Evolutionary conservation across 2,888 invertebrate genomes (phyloP), one percentile per base, ranked within the genome.

Genomic region (Sarcophaga carnaria): DNA sequence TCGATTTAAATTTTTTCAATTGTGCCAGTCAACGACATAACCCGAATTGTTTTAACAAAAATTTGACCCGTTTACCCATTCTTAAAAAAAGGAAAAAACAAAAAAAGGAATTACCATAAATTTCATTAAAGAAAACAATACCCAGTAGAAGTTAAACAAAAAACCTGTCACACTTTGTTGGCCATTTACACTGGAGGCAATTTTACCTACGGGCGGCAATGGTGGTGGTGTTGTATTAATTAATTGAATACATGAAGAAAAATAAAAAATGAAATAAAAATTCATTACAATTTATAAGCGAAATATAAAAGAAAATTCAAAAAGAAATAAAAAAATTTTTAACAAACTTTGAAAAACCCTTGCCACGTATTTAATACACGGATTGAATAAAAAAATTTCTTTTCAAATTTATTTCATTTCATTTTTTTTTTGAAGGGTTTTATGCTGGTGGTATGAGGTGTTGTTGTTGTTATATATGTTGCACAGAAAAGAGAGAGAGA

Each of bases 51-150:
- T 10, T 37, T 60, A 45, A 59, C 64, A 59, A 37, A 62, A 63
- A 63, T 71, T 71, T 79, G 79, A 79, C 79, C 79, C 63, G 70
- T 54, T 64, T 70, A 71, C 54, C 22, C 12, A 47, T 11, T 17
- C 37, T 37, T 37, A 20, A 8, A 37, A 37, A 8, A 37, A 37
- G 2, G 0, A 2, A 37, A 8, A 37, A 37, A 8, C 0, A 37
- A 37, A 37, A 37, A 37, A 54, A 64, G n/a, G 49, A 27, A 70
- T 67, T 67, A 47, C 45, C 70, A 79, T 79, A 79, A 70, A 79
- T 71, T 79, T 79, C 79, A 79, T 78, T 78, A 54, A 54, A 54
- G 54, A 54, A 17, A 54, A 54, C 17, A 54, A 54, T 14, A 74
- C 37, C 37, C 37, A 8, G 37, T 37, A 47, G 62, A 47, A 70